Percentiles rank a stretch among this genome's conserved stretches.
These are phyloP conservation scores for Heliconius sara DNA, from an alignment of 2,888 invertebrate species.

Conservation along the genomic window DNA sequence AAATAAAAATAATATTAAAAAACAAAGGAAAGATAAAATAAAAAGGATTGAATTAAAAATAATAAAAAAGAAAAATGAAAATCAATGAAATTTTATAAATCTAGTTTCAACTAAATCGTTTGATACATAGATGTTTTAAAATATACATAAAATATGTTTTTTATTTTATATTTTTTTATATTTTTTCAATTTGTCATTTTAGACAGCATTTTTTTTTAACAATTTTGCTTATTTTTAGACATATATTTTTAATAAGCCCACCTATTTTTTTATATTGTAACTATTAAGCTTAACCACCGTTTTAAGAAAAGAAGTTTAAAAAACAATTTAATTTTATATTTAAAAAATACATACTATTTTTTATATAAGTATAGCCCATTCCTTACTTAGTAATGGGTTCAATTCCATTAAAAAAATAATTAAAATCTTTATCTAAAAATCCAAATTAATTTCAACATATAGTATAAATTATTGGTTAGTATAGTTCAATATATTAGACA, in stretches of 20 bases:
- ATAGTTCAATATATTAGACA: too few species aligned
- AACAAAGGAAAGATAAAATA: too few species aligned
- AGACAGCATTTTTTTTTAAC: slow-evolving; percentile 5
- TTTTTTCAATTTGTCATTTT: slow-evolving; percentile 9
- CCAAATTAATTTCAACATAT: too few species aligned
- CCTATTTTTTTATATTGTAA: slow-evolving; percentile 21
- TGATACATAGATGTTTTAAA: background rate
- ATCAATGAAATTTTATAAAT: background rate
- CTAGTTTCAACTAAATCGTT: background rate
- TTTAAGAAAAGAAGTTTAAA: background rate
- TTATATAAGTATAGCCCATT: too few species aligned
- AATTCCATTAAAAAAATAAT: too few species aligned
- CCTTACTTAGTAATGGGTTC: too few species aligned
- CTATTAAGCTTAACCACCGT: slow-evolving; percentile 14
- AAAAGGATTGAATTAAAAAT: background rate
- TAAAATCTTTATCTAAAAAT: too few species aligned
- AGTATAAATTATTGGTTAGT: too few species aligned
- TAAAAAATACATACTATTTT: too few species aligned
- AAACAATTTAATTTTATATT: background rate
- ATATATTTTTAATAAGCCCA: slow-evolving; percentile 22
- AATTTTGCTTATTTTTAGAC: slow-evolving; percentile 2
- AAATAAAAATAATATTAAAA: too few species aligned
- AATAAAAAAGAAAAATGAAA: background rate
- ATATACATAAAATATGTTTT: background rate
- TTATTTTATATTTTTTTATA: too few species aligned